phyloP scores from a whole-genome alignment of 30 jellyfish, hydroid and myxozoan species.

The Turritopsis dohrnii region DNA sequence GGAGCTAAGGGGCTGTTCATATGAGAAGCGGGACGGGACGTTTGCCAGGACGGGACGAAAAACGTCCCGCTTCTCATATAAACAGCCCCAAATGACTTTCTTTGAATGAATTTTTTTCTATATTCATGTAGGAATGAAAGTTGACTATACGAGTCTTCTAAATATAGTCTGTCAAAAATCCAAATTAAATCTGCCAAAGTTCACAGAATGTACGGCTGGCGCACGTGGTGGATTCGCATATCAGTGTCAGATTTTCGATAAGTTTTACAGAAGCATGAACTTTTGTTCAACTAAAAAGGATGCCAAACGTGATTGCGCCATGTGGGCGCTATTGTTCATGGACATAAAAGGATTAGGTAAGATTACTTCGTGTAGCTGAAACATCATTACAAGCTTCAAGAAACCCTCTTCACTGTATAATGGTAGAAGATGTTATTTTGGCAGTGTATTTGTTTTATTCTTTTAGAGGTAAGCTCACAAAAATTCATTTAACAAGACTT shows the following conservation, averaged over 20 bases:
- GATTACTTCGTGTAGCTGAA: not conserved
- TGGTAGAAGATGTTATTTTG: no score
- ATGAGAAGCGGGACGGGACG: no score
- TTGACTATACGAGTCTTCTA: conserved; percentile 55
- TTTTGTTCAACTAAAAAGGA: conserved; percentile 44
- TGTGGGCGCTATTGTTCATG: conserved; percentile 73
- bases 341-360: conserved; percentile 53
- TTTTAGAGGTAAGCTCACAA: not conserved
- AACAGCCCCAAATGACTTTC: not conserved
- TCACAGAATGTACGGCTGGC: conserved; percentile 40
- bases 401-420: not conserved
- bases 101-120: not conserved
- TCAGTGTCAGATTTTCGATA: conserved; percentile 34
- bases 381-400: not conserved
- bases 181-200: conserved; percentile 54
- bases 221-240: conserved; percentile 60
- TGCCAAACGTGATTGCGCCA: conserved; percentile 62
- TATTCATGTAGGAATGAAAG: conserved; percentile 28
- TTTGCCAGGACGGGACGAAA: no score
- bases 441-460: no score
- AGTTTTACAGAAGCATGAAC: conserved; percentile 40
- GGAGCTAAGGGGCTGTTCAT: no score
- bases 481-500: no score
- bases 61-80: no score
- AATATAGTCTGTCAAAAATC: conserved; percentile 75